Conservation (phyloP, 2,113 vertebrate genomes). For the Menura novaehollandiae region DNA sequence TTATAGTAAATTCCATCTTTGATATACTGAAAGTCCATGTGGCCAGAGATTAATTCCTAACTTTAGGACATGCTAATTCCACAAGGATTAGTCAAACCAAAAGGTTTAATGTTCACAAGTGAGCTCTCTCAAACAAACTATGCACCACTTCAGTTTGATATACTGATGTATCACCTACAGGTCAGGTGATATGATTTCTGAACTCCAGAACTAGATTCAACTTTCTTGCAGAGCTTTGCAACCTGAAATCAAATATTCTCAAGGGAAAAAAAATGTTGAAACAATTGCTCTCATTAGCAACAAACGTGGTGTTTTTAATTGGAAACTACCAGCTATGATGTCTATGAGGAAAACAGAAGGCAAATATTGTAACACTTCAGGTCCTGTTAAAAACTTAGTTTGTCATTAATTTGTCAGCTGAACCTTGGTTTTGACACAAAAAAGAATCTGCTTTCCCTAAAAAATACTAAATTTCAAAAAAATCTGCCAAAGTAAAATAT, state of each 20-base stretch:
- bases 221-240: not conserved
- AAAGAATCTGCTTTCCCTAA: not conserved
- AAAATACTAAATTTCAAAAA: not conserved
- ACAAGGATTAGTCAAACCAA: not conserved
- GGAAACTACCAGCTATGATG: not conserved
- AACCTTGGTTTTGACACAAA: not conserved
- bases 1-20: not conserved
- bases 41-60: not conserved
- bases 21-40: not conserved
- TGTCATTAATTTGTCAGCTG: not conserved
- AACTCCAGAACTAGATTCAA: not conserved
- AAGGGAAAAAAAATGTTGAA: not conserved
- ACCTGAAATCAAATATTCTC: not conserved
- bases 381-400: not conserved
- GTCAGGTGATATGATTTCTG: not conserved
- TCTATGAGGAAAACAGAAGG: not conserved
- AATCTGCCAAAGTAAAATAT: not conserved
- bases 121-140: not conserved
- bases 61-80: not conserved
- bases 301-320: not conserved
- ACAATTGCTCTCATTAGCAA: not conserved
- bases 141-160: rapidly evolving
- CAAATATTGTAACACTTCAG: not conserved
- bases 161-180: not conserved
- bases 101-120: not conserved